phyloP scores from a whole-genome alignment of 1,140 invertebrate genomes.

The Bombus soroeensis region DNA sequence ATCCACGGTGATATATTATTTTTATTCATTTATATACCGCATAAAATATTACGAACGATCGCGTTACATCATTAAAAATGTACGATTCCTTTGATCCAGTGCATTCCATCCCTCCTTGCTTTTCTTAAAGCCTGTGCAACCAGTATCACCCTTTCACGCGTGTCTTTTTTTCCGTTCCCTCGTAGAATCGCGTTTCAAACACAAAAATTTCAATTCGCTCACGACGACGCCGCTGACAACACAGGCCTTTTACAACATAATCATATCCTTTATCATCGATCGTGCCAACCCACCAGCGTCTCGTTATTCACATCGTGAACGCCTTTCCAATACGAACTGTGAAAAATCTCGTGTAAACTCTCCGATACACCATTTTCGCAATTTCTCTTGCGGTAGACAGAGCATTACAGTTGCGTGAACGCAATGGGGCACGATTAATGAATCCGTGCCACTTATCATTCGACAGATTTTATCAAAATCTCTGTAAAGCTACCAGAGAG shows the following conservation, averaged over 20 bases:
- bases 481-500: conserved; percentile 26
- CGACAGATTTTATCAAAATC: conserved; percentile 45
- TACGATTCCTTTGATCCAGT: conserved; percentile 47
- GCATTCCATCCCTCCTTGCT: background rate
- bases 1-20: conserved; percentile 57
- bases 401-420: background rate
- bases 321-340: background rate
- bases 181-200: conserved; percentile 43
- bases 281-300: background rate
- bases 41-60: conserved; percentile 56
- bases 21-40: conserved; percentile 46
- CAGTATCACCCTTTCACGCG: background rate
- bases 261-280: conserved; percentile 35
- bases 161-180: too few relatives aligned
- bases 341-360: background rate
- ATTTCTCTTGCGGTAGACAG: background rate
- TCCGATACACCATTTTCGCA: background rate
- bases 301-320: conserved; percentile 21
- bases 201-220: conserved; percentile 1
- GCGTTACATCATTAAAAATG: conserved; percentile 61
- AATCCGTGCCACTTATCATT: conserved; percentile 24
- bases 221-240: background rate
- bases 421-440: conserved; percentile 36
- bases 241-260: conserved; percentile 8
- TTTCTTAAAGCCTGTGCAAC: conserved; percentile 32